Evolutionary conservation across 2,797 vertebrate genomes (phyloP).

Genomic region (Nasua narica): DNA sequence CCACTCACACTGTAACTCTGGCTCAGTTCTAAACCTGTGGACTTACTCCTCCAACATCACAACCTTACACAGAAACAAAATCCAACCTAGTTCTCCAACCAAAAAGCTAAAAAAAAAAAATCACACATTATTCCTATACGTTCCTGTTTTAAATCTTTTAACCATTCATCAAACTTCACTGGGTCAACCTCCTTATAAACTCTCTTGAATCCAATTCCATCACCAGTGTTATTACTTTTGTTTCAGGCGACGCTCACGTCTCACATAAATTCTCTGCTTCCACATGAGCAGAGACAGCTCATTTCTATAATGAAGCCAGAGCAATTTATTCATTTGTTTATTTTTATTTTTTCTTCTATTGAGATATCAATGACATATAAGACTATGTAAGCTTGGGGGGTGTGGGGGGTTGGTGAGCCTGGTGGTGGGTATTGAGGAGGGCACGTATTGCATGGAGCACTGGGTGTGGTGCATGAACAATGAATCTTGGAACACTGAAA

Average conservation of each 20-base stretch:
- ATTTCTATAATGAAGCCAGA: not conserved
- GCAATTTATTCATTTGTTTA: not conserved
- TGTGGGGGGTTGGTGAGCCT: too few relatives aligned
- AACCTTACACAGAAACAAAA: not conserved
- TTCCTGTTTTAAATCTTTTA: not conserved
- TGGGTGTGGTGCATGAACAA: too few relatives aligned
- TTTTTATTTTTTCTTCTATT: not conserved
- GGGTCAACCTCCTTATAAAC: not conserved
- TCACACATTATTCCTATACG: accelerated
- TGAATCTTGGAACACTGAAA: too few relatives aligned
- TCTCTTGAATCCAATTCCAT: not conserved
- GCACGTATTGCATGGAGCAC: too few relatives aligned
- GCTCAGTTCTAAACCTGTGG: not conserved
- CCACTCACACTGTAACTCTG: not conserved
- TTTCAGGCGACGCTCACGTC: not conserved
- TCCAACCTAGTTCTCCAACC: not conserved
- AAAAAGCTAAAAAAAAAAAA: not conserved
- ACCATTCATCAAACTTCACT: not conserved
- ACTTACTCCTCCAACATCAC: not conserved
- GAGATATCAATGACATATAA: not conserved
- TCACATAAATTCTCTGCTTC: not conserved
- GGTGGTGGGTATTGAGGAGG: too few relatives aligned
- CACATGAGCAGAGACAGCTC: too few relatives aligned
- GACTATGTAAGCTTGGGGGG: not conserved
- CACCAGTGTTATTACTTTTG: not conserved